phyloP scores from a whole-genome alignment of 2,888 invertebrate species.

The Hirtodrosophila duncani region DNA sequence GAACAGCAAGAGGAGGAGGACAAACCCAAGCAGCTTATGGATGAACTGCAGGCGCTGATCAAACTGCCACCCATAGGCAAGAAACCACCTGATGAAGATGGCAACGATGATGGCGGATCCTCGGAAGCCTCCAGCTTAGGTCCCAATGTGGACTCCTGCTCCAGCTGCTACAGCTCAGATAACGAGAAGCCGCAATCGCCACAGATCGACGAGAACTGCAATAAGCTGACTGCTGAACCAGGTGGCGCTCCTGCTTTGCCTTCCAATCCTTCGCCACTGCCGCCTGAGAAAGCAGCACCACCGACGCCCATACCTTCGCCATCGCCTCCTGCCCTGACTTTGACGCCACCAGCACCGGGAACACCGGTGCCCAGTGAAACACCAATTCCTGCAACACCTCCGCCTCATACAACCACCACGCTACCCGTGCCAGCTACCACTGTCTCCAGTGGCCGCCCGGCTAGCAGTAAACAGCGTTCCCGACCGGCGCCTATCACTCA shows the following conservation, averaged over 20 bases:
- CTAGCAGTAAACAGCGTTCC: slow-evolving; percentile 47
- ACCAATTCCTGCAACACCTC: slow-evolving; percentile 44
- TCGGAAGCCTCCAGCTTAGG: slow-evolving; percentile 84
- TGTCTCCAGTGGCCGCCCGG: slow-evolving; percentile 54
- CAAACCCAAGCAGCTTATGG: slow-evolving; percentile 40
- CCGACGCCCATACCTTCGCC: slow-evolving; percentile 21
- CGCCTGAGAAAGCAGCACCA: background rate
- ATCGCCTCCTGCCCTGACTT: slow-evolving; percentile 47
- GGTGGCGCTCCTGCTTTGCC: background rate
- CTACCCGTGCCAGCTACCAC: slow-evolving; percentile 39
- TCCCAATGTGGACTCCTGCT: slow-evolving; percentile 84
- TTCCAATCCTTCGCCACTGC: slow-evolving; percentile 5
- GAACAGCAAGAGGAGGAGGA: slow-evolving; percentile 32
- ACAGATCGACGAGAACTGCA: slow-evolving; percentile 51
- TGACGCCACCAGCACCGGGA: slow-evolving; percentile 48
- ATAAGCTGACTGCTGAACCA: slow-evolving; percentile 37
- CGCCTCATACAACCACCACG: slow-evolving; percentile 35
- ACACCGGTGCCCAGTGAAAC: slow-evolving; percentile 24
- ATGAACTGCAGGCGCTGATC: slow-evolving; percentile 64
- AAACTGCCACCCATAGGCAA: slow-evolving; percentile 73
- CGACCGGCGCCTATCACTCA: slow-evolving; percentile 55
- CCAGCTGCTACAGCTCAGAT: slow-evolving; percentile 81
- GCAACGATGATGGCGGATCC: slow-evolving; percentile 40
- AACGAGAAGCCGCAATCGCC: slow-evolving; percentile 56
- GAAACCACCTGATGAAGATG: slow-evolving; percentile 49